Base-by-base conservation (phyloP, 2,113 vertebrate genomes). In the Chrysemys picta region DNA sequence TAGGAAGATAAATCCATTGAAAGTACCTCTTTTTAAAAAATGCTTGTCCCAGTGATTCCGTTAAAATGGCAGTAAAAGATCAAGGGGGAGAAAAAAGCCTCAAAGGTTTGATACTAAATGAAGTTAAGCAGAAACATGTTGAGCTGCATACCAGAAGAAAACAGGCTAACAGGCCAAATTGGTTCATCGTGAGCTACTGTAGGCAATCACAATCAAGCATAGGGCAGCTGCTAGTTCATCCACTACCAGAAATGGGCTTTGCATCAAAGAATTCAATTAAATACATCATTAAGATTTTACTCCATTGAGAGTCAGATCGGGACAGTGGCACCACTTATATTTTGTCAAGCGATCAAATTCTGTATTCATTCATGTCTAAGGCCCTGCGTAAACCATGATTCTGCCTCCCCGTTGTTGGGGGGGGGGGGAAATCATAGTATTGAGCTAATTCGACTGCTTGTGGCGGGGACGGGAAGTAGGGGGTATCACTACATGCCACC, bases 261-360 rank as follows among this genome's bases (percentile, higher is more conserved):
- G 79, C 87, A 88, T 93, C 89, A 78, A 72, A 93, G 62, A 62
- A 45, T 96, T 94, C 91, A 93, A 92, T 95, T 88, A 96, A 95
- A 95, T 82, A 95, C 85, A 84, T 82, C 87, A 86, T 94, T 93
- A 94, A 86, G 76, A 82, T 92, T 89, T 89, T 57, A 88, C 45
- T 95, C 90, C 80, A 72, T 0, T 0, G 93, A 97, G 83, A 91
- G 76, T 86, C 93, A 95, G 91, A 80, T 93, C 88, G 76, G 52
- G 38, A 56, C n/a, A 54, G 72, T 31, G 95, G 76, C 38, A 96
- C 25, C 5, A 4, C 35, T 82, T 27, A 2, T 82, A 86, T 88
- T 95, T 90, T 82, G 91, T 31, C 6, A n/a, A 96, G 45, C 56
- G n/a, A 93, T 95, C 52, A 89, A 24, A 88, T 75, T 84, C 54